phyloP scores from a whole-genome alignment of 1,140 invertebrate genomes.

The Berghia stephanieae region DNA sequence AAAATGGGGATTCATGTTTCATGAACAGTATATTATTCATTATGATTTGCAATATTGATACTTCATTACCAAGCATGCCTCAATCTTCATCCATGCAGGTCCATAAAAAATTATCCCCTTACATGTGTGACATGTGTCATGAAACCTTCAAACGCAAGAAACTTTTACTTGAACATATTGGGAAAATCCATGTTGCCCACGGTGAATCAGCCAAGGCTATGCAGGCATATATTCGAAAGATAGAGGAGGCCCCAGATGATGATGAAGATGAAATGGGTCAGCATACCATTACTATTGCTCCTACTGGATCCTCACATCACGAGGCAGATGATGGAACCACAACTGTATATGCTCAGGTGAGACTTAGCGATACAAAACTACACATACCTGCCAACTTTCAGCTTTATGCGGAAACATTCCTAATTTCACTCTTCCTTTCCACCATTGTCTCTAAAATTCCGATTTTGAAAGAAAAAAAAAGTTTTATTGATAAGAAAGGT shows the following conservation, averaged over 20 bases:
- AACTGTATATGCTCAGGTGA: slow-evolving; percentile 50
- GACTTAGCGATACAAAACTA: too few relatives aligned
- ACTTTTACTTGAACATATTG: slow-evolving; percentile 60
- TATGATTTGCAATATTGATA: too few relatives aligned
- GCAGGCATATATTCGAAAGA: slow-evolving; percentile 48
- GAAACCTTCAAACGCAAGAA: slow-evolving; percentile 64
- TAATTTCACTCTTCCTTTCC: too few relatives aligned
- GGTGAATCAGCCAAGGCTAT: slow-evolving; percentile 62
- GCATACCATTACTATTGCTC: slow-evolving; percentile 33
- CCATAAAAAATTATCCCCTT: slow-evolving; percentile 61
- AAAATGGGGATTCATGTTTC: too few relatives aligned
- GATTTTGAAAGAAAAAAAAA: too few relatives aligned
- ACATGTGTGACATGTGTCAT: slow-evolving; percentile 63
- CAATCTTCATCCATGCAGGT: too few relatives aligned
- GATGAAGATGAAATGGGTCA: slow-evolving; percentile 35
- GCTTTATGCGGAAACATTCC: too few relatives aligned
- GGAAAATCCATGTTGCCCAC: slow-evolving; percentile 59
- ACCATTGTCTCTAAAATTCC: too few relatives aligned
- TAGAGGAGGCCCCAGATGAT: slow-evolving; percentile 52
- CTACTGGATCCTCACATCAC: slow-evolving; percentile 33
- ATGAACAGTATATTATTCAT: too few relatives aligned
- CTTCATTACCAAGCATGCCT: too few relatives aligned
- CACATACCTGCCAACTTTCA: too few relatives aligned
- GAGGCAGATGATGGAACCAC: slow-evolving; percentile 45
- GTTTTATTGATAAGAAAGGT: too few relatives aligned